Base-by-base conservation (phyloP, 2,888 invertebrate species). In the Zhuqinia jingwanae region DNA sequence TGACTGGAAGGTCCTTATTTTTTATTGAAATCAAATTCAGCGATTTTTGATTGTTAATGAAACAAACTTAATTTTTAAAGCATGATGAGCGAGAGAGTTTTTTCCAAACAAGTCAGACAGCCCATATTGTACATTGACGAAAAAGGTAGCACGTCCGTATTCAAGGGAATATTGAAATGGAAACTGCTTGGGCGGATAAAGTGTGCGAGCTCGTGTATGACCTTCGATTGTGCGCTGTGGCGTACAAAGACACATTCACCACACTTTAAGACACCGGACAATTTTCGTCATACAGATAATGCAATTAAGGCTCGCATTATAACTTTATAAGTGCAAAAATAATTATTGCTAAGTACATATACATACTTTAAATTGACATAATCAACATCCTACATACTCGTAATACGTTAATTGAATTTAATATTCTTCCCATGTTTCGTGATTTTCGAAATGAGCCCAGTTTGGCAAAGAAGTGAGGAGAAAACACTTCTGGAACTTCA, bases 131-230 rank as follows among this genome's bases (percentile, higher is more conserved):
- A n/a, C n/a, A n/a, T n/a, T n/a, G 65, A 77, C 50, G 84, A 77
- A 15, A 36, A 45, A 10, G n/a, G n/a, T n/a, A n/a, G n/a, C 68
- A 78, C 25, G 17, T 84, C 0, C 68, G 84, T 8, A 77, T 84
- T 25, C 53, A 84, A n/a, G 84, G 84, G 8, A 42, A 45, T 1
- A 53, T 47, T 8, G 84, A 84, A 50, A 68, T 77, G 77, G 84
- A 84, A n/a, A 50, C 45, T 42, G 56, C 77, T 11, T 25, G 73
- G 10, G 78, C 83, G 58, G 83, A 87, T 53, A 83, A 83, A 47
- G 87, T 73, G 6, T 20, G 36, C n/a, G 79, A 83, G 17, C 42
- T 87, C 1, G 45, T 87, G n/a, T 87, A 87, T 75, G 87, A 87
- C 22, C 36, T 87, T 22, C 20, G 87, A 13, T 70, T 87, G 36